Percentiles rank a stretch among this genome's conserved stretches.
Conservation (phyloP, 2,113 vertebrate genomes). For the Centrocercus urophasianus region DNA sequence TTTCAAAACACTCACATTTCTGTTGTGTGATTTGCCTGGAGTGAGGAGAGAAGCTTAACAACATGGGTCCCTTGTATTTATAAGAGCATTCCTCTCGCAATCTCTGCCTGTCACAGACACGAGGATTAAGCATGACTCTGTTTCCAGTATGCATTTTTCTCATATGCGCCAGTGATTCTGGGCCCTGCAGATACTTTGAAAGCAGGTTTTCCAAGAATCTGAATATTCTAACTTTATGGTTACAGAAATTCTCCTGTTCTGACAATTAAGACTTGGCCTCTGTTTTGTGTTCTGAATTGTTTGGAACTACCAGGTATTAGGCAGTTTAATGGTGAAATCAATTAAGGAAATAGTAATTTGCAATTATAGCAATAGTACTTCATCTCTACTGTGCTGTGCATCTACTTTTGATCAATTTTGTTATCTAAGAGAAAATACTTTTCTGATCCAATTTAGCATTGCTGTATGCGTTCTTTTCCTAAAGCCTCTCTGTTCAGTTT, state of each 20-base stretch:
- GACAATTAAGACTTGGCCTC: not conserved
- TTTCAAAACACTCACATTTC: not conserved
- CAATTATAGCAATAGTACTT: not conserved
- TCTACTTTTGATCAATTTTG: not conserved
- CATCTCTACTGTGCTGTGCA: not conserved
- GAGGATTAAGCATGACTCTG: not conserved
- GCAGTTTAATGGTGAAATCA: not conserved
- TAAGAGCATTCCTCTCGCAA: conserved; percentile 18
- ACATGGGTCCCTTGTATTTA: conserved; percentile 37
- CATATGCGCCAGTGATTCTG: not conserved
- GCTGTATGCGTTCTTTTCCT: not conserved
- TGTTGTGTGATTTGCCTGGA: conserved; percentile 43
- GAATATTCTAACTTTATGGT: not conserved
- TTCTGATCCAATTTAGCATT: not conserved
- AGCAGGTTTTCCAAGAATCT: not conserved
- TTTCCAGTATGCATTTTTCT: not conserved
- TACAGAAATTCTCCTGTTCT: not conserved
- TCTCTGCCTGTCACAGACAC: not conserved
- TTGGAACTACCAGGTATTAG: not conserved
- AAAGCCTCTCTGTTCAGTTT: not conserved
- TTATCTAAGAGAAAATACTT: not conserved
- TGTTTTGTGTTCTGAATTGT: not conserved
- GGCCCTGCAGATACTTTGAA: not conserved
- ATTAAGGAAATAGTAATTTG: not conserved
- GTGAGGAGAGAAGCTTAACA: conserved; percentile 44